Evolutionary conservation across 2,113 vertebrate species (phyloP).

Genomic region (Tenrec ecaudatus): DNA sequence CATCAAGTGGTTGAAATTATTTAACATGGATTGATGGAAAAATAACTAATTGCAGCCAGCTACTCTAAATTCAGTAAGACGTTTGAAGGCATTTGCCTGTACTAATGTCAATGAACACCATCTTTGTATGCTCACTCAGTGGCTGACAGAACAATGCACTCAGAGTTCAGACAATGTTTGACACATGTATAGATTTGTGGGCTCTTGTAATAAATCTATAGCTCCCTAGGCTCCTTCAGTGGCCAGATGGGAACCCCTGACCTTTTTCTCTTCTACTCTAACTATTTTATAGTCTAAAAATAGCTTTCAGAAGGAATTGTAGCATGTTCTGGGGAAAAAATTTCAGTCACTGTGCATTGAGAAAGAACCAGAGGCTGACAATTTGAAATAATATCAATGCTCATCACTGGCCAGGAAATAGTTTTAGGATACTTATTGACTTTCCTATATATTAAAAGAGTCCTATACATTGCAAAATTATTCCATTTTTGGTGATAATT

Average conservation of each 20-base stretch:
- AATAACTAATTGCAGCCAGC: conserved; percentile 17
- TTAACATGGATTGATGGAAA: conserved; percentile 24
- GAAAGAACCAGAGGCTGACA: conserved; percentile 27
- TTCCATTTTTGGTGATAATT: not conserved
- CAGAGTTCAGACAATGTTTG: not conserved
- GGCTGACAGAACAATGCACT: not conserved
- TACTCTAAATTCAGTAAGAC: conserved; percentile 28
- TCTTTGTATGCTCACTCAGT: not conserved
- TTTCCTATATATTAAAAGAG: not conserved
- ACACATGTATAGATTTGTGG: not conserved
- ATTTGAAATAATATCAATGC: not conserved
- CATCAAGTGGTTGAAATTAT: not conserved
- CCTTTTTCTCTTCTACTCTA: not conserved
- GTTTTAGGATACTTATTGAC: conserved; percentile 40
- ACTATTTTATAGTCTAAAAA: conserved; percentile 28
- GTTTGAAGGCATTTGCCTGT: conserved; percentile 52
- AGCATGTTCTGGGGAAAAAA: not conserved
- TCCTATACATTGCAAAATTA: not conserved
- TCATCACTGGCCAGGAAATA: not conserved
- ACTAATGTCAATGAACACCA: conserved; percentile 8
- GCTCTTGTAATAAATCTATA: not conserved
- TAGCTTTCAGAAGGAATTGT: conserved; percentile 26
- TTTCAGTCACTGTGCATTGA: conserved; percentile 1
- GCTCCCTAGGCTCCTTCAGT: not conserved
- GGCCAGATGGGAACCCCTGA: conserved; percentile 18